Evolutionary conservation across 2,888 invertebrate species (phyloP), one percentile per base, ranked within the genome.

Genomic region (Diaperis boleti): DNA sequence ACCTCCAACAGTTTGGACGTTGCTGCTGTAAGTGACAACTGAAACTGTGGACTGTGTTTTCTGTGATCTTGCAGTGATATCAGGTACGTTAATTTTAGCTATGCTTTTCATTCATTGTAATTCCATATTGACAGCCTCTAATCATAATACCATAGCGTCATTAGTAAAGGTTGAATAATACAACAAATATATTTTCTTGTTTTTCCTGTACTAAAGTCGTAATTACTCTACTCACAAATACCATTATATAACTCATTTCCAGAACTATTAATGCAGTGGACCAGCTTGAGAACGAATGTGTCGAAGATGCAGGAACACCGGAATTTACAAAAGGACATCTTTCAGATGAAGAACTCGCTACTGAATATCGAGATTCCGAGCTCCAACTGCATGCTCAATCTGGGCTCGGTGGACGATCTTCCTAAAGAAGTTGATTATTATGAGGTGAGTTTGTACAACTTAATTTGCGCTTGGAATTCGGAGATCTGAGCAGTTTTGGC

Each of bases 251-350:
- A 26, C 26, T 26, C 6, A 1, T 47, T 74, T 78, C 35, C 79
- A 85, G 83, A 83, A 74, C 72, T 86, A 72, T 76, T 85, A 71
- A 77, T 81, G 73, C 76, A 82, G 76, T 83, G 85, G 85, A 84
- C 83, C 72, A 76, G 79, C 49, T 76, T 85, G 55, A 83, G 84
- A 74, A 79, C 71, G 41, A 77, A 76, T 61, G 76, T 78, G 31
- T 65, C 71, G 45, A 80, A 78, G 67, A 80, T 82, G 78, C 79
- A 81, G 57, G 79, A 81, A 62, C 80, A 78, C 62, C 71, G 79
- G 57, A 76, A 75, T 50, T 70, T 82, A 37, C 79, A 80, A 60
- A 79, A 77, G 62, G 78, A 82, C 67, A 79, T 82, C 31, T 62
- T 75, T 18, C 73, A 76, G 17, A 63, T 81, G 64, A 82, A 82